These are phyloP conservation scores for Tarsius wallacei DNA, from an alignment of 2,797 vertebrate genomes.

Conservation along the genomic window DNA sequence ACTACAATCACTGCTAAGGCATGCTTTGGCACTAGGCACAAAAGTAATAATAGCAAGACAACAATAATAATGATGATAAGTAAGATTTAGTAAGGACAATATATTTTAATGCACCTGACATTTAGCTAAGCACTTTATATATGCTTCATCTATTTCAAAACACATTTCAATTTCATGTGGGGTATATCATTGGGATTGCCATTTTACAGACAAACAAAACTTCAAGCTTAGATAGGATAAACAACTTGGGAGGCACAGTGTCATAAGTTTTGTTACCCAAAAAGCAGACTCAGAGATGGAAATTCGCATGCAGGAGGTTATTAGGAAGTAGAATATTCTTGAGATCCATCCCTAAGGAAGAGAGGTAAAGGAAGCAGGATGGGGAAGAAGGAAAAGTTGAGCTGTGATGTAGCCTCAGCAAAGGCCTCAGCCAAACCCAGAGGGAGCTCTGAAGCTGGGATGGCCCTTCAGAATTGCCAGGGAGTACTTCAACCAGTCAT, in stretches of 20 bases:
- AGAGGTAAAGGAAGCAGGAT: not conserved
- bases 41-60: not conserved
- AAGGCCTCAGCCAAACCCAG: not conserved
- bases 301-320: not conserved
- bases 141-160: not conserved
- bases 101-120: not conserved
- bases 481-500: not conserved
- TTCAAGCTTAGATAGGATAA: not conserved
- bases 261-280: not conserved
- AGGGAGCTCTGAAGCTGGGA: not conserved
- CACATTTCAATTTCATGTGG: not conserved
- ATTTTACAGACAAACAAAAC: constrained; percentile 24
- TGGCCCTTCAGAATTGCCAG: not conserved
- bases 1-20: not conserved
- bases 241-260: not conserved
- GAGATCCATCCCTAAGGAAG: not conserved
- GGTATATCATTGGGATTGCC: not conserved
- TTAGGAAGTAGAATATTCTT: not conserved
- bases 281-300: not conserved
- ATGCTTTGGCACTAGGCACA: not conserved
- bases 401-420: not conserved
- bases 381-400: not conserved
- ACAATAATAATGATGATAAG: not conserved
- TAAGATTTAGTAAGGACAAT: not conserved
- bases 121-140: not conserved